A percentile compares a stretch with the other conserved stretches of the same genome.
phyloP scores from a whole-genome alignment of 2,113 vertebrate species.

The Mustela lutreola region DNA sequence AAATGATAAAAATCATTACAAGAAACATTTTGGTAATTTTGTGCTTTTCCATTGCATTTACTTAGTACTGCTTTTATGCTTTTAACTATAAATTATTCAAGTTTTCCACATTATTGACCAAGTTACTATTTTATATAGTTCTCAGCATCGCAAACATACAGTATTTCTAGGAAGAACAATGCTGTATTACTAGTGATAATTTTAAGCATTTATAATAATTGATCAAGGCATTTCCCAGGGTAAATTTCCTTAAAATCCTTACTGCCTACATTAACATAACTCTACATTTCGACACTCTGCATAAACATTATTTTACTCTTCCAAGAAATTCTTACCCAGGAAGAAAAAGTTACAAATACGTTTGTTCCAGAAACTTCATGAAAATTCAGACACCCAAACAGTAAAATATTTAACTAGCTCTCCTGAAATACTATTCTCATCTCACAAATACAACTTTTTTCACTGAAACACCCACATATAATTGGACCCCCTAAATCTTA shows the following conservation, averaged over 20 bases:
- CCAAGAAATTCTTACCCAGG: not conserved
- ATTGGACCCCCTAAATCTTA: not conserved
- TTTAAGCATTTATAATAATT: slow-evolving; percentile 17
- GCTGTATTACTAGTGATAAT: not conserved
- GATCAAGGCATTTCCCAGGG: not conserved
- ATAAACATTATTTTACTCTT: not conserved
- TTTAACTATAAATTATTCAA: slow-evolving; percentile 17
- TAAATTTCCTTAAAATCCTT: not conserved
- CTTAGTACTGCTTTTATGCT: not conserved
- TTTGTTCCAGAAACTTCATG: not conserved
- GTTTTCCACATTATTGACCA: not conserved
- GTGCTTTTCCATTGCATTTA: not conserved
- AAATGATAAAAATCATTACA: slow-evolving; percentile 21
- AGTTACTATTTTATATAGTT: not conserved
- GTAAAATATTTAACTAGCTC: not conserved
- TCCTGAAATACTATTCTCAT: not conserved
- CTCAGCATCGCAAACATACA: not conserved
- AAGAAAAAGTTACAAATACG: not conserved
- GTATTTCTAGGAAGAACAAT: not conserved
- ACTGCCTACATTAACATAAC: not conserved
- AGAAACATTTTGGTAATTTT: not conserved
- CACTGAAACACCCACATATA: not conserved
- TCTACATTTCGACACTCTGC: not conserved
- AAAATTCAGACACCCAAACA: not conserved
- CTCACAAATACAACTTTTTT: not conserved